phyloP scores from a whole-genome alignment of 2,797 vertebrate genomes.

The Cossypha polioptera region DNA sequence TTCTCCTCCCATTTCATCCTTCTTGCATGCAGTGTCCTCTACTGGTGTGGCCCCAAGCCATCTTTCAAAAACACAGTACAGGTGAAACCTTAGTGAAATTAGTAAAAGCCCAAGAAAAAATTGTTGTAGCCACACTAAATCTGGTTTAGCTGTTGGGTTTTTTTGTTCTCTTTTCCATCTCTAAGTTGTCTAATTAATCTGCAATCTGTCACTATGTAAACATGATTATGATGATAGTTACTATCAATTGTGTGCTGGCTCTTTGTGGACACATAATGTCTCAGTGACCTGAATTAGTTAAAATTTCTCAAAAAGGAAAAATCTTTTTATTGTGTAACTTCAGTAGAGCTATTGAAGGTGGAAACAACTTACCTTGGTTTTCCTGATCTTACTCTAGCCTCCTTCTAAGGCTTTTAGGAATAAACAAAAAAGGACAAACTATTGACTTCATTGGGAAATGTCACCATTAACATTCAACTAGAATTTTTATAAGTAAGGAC shows the following conservation, averaged over 20 bases:
- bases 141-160: not conserved
- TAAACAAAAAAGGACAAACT: not conserved
- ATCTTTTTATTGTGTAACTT: not conserved
- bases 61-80: not conserved
- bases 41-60: not conserved
- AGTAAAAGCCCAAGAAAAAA: not conserved
- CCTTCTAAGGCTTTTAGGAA: not conserved
- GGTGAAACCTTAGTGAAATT: not conserved
- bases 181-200: not conserved
- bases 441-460: not conserved
- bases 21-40: fast-evolving
- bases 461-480: not conserved
- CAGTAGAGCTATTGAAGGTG: not conserved
- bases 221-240: not conserved
- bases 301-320: not conserved
- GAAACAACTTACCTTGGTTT: not conserved
- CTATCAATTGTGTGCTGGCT: not conserved
- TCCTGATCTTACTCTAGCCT: not conserved
- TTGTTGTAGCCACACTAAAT: not conserved
- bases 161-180: not conserved
- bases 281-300: not conserved
- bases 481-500: not conserved
- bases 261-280: not conserved
- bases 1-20: not conserved
- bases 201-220: not conserved